A percentile compares a stretch with the other conserved stretches of the same genome.
Evolutionary conservation across 2,888 invertebrate genomes (phyloP).

Genomic region (Zonitis immaculata): DNA sequence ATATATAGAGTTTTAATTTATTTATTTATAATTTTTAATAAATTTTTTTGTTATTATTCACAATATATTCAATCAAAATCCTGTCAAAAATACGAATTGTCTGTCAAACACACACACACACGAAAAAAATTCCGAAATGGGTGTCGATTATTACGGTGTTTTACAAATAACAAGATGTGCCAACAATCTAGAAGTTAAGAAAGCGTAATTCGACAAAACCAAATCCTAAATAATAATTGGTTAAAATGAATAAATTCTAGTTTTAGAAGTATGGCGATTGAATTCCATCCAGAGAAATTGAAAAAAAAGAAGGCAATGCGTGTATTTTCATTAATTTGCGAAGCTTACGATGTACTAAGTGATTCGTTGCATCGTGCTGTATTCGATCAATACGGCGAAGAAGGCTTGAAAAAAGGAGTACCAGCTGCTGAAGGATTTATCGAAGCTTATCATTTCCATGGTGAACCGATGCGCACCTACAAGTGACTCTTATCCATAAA

Average conservation of each 20-base stretch:
- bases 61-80: too few relatives aligned
- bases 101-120: too few relatives aligned
- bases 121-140: conserved; percentile 53
- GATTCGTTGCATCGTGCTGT: conserved; percentile 65
- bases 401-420: conserved; percentile 76
- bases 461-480: conserved; percentile 69
- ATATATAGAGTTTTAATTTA: too few relatives aligned
- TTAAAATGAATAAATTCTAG: conserved; percentile 9
- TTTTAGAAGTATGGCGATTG: conserved; percentile 50
- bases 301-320: conserved; percentile 57
- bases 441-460: conserved; percentile 75
- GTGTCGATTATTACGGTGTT: conserved; percentile 74
- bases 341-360: conserved; percentile 75
- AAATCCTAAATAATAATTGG: background rate
- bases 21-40: too few relatives aligned
- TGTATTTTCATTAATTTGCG: conserved; percentile 62
- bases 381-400: conserved; percentile 87
- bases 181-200: conserved; percentile 64
- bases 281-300: conserved; percentile 52
- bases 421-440: conserved; percentile 64
- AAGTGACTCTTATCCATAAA: conserved; percentile 44
- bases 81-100: too few relatives aligned
- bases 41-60: too few relatives aligned
- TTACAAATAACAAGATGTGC: conserved; percentile 64
- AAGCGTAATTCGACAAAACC: conserved; percentile 53